Evolutionary conservation across 35 echinoderm and acorn worm species (phyloP).

Genomic region (Amphiura filiformis): DNA sequence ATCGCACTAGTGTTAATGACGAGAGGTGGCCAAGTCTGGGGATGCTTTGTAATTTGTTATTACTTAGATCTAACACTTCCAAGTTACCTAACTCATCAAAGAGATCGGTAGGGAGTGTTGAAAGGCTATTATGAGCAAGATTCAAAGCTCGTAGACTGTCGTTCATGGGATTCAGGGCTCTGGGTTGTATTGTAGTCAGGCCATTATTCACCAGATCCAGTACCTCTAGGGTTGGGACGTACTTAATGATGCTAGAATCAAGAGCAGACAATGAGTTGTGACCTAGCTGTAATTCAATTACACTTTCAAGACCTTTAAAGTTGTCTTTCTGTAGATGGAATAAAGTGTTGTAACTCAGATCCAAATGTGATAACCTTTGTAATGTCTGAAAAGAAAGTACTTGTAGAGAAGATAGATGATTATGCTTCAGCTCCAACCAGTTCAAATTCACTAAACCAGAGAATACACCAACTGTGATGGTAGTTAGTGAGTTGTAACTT

Average conservation of each 20-base stretch:
- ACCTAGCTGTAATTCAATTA: neutral
- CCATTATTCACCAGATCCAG: neutral
- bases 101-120: neutral
- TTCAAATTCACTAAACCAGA: too few species aligned
- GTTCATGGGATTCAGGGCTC: neutral
- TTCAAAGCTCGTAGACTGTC: neutral
- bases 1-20: neutral
- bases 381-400: too few species aligned
- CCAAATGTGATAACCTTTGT: too few species aligned
- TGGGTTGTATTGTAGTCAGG: neutral
- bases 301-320: neutral
- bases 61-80: neutral
- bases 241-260: neutral
- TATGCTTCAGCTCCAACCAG: too few species aligned
- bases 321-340: neutral
- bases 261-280: neutral
- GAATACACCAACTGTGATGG: too few species aligned
- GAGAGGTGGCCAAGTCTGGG: neutral
- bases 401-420: too few species aligned
- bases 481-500: too few species aligned
- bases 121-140: neutral
- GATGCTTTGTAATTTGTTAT: neutral
- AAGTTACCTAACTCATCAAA: neutral
- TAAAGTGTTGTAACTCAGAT: neutral
- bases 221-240: neutral